phyloP scores from a whole-genome alignment of 2,113 vertebrate genomes.

The Gobius niger region DNA sequence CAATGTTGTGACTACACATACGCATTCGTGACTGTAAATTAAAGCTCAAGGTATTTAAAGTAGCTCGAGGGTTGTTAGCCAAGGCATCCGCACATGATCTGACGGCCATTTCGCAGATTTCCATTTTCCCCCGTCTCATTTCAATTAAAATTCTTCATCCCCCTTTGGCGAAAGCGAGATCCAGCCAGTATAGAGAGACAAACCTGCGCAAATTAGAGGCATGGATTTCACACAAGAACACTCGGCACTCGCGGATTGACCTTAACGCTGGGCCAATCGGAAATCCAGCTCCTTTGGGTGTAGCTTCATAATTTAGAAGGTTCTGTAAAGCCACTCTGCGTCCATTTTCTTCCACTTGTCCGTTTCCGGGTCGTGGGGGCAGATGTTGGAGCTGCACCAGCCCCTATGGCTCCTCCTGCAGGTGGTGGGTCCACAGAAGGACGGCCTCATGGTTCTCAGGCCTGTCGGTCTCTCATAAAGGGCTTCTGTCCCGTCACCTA shows the following conservation, averaged over 20 bases:
- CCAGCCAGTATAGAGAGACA: conserved; percentile 29
- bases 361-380: too few species aligned
- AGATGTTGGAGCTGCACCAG: too few species aligned
- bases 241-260: not conserved
- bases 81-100: conserved; percentile 42
- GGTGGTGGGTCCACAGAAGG: too few species aligned
- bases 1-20: conserved; percentile 42
- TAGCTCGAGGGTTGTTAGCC: conserved; percentile 27
- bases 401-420: too few species aligned
- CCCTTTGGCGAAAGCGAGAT: conserved; percentile 27
- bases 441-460: too few species aligned
- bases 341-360: too few species aligned
- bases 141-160: conserved; percentile 38
- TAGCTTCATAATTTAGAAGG: too few species aligned
- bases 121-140: conserved; percentile 42
- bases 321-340: too few species aligned
- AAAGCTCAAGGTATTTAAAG: conserved; percentile 14
- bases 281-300: too few species aligned
- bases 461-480: too few species aligned
- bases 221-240: conserved; percentile 2
- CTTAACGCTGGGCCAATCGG: not conserved
- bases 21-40: not conserved
- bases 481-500: too few species aligned
- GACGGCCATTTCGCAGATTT: conserved; percentile 43
- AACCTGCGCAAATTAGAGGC: conserved; percentile 8